Base-by-base conservation (phyloP, 2,888 invertebrate genomes). In the Pyrgus malvae region DNA sequence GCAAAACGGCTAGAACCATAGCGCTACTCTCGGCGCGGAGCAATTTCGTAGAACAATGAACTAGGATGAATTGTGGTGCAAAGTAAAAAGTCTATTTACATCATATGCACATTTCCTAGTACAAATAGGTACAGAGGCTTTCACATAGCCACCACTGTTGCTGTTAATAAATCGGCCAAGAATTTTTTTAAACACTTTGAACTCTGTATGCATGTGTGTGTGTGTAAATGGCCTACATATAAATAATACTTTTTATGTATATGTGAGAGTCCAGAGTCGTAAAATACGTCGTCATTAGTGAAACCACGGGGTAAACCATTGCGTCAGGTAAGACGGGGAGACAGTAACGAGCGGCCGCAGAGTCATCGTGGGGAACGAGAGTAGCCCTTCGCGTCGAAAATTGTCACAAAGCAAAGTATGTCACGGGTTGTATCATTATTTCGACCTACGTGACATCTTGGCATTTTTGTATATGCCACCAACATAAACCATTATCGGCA, bases 11-110 rank as follows among this genome's bases (percentile, higher is more conserved):
- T 72, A 76, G 70, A 78, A 61, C 75, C 76, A 80, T 78, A 80
- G 78, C 78, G 76, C 78, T 78, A 79, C 84, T 80, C 79, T 77
- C 77, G 69, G 72, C 79, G 76, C 75, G 78, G 80, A 83, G 85
- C 85, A 87, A 86, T 88, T 87, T 83, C 79, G 74, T 82, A 84
- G 82, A 87, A 87, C 85, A 87, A 88, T 87, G 80, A 82, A 77
- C 80, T 70, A 73, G 77, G 74, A 79, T 86, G 84, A 85, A 87
- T 85, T 72, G 78, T 75, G 70, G 76, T 75, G 79, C 76, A 76
- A 83, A 85, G 81, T 82, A 85, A 84, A 84, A 84, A 84, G 77
- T 80, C 70, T 83, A 82, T 83, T 85, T 83, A 82, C 82, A 81
- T 83, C 83, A 80, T 79, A 80, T 80, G 77, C 80, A 82, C 76